Evolutionary conservation across 2,113 vertebrate genomes (phyloP), one percentile per base, ranked within the genome.

Genomic region (Clinocottus analis): DNA sequence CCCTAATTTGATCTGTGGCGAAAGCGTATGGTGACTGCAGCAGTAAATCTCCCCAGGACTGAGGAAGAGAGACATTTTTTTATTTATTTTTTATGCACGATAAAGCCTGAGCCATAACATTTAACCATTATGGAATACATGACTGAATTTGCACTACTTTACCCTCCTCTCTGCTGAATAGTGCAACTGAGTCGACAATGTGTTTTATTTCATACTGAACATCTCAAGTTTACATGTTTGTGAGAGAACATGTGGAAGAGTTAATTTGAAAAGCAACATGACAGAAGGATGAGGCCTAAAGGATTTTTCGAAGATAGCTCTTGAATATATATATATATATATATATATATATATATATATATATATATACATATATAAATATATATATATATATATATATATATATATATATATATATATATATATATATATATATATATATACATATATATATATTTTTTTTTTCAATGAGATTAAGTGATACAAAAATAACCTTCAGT

Each of bases 1-100:
- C 95, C 94, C 94, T 97, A 94, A 97, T 97, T 96, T 96, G 93
- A 96, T 96, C 96, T 95, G 94, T 94, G 95, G 95, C 92, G 93
- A 95, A 94, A 96, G 94, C 95, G 95, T 97, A 96, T 97, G 96
- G 83, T 89, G 79, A 83, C 62, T 55, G 72, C 14, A 8, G 77
- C 82, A 75, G 68, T 78, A 84, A 79, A 89, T 92, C 78, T 82
- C 66, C 41, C 58, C 13, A 13, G 59, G 39, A 45, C 75, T 16
- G 82, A 66, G 29, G 60, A 62, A 43, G 37, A 62, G 33, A 63
- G 49, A n/a, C n/a, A n/a, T n/a, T n/a, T n/a, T n/a, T n/a, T n/a
- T n/a, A n/a, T n/a, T n/a, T n/a, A n/a, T n/a, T 85, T 58, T 70
- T 64, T 77, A 86, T 33, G 77, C 74, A 55, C 63, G 12, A 90